These are phyloP conservation scores for Pycnonotus jocosus DNA, from an alignment of 2,113 vertebrate genomes.

Conservation along the genomic window DNA sequence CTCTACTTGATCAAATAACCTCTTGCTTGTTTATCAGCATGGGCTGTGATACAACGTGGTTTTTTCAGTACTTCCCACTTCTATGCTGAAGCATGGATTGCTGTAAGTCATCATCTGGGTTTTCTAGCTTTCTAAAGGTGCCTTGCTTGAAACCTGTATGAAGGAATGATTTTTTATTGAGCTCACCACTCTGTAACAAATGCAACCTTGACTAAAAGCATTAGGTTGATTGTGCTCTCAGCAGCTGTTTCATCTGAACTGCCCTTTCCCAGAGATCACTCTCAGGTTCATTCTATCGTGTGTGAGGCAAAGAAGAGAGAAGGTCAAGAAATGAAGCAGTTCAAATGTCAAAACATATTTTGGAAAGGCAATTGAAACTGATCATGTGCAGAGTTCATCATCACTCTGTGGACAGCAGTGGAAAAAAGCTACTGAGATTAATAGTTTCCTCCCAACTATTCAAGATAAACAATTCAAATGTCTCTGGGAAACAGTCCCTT, in stretches of 20 bases:
- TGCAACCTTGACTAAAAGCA: rapidly evolving
- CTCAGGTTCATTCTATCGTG: not conserved
- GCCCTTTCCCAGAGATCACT: not conserved
- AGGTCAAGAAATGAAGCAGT: not conserved
- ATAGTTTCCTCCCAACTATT: not conserved
- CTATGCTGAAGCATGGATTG: not conserved
- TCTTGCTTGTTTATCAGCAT: not conserved
- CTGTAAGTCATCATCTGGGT: not conserved
- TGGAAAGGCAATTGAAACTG: not conserved
- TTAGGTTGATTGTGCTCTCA: not conserved
- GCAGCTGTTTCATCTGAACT: not conserved
- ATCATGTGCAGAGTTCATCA: not conserved
- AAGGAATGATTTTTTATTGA: not conserved
- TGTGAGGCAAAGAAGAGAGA: not conserved
- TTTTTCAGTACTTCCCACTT: not conserved
- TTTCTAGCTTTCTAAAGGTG: not conserved
- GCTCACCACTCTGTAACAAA: not conserved
- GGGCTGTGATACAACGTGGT: not conserved
- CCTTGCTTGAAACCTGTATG: not conserved
- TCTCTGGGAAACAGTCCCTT: not conserved
- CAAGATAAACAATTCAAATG: not conserved
- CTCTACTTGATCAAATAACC: not conserved
- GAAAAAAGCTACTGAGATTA: not conserved
- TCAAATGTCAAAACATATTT: not conserved
- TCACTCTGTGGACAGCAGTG: not conserved